Percentiles rank a stretch among this genome's conserved stretches.
These are phyloP conservation scores for Fregata magnificens DNA, from an alignment of 2,113 vertebrate genomes.

Conservation along the genomic window DNA sequence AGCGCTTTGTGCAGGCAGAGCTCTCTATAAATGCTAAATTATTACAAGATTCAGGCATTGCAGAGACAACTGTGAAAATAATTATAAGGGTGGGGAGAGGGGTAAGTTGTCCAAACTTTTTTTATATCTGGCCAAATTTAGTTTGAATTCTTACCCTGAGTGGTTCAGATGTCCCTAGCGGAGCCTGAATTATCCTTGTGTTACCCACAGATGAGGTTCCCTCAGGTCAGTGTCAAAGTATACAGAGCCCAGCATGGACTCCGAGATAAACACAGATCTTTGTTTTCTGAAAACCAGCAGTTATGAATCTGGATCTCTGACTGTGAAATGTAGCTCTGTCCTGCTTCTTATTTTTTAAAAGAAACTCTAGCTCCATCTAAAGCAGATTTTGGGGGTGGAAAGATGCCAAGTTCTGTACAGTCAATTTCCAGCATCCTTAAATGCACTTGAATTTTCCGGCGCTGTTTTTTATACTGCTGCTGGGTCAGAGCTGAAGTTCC, in stretches of 20 bases:
- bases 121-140: slow-evolving; percentile 1
- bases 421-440: slow-evolving; percentile 24
- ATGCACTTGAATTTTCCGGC: background rate
- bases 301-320: background rate
- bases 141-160: background rate
- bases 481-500: background rate
- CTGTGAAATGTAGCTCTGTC: background rate
- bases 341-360: background rate
- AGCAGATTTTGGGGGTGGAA: slow-evolving; percentile 6
- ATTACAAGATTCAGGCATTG: background rate
- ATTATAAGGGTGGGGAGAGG: slow-evolving; percentile 15
- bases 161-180: background rate
- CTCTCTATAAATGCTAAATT: background rate
- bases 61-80: slow-evolving; percentile 26
- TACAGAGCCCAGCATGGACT: background rate
- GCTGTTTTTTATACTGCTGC: background rate
- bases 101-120: background rate
- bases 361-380: slow-evolving; percentile 49
- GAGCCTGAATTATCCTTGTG: background rate
- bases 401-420: background rate
- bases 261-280: slow-evolving; percentile 6
- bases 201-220: slow-evolving; percentile 39
- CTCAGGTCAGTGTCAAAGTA: slow-evolving; percentile 27
- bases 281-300: background rate
- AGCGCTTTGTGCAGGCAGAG: background rate